phyloP scores from a whole-genome alignment of 1,140 invertebrate genomes.

The Drosophila prosaltans region DNA sequence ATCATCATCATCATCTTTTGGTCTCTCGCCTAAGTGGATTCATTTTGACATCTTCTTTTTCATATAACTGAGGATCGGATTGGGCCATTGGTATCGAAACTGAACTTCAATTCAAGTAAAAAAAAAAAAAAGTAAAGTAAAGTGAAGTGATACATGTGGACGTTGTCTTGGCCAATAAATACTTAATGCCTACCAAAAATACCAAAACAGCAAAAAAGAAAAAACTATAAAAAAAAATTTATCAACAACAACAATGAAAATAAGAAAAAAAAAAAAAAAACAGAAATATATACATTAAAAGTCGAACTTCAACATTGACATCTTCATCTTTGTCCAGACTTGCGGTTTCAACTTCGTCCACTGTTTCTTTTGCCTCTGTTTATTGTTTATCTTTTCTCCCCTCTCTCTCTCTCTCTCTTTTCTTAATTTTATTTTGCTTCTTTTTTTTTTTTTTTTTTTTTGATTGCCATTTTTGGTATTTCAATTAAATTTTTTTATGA shows the following conservation, averaged over 20 bases:
- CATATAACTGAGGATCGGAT: slow-evolving; percentile 33
- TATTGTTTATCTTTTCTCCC: slow-evolving; percentile 12
- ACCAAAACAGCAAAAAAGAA: not conserved
- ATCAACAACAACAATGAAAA: not conserved
- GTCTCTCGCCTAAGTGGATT: slow-evolving; percentile 76
- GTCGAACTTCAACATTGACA: slow-evolving; percentile 70
- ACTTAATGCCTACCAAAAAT: slow-evolving; percentile 76
- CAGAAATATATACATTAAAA: slow-evolving; percentile 77
- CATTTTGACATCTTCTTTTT: slow-evolving; percentile 73
- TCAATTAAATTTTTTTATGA: slow-evolving; percentile 82
- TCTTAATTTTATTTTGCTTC: slow-evolving; percentile 3
- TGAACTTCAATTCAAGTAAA: slow-evolving; percentile 26
- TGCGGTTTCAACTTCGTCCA: not conserved
- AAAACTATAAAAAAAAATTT: not conserved
- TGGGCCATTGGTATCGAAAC: not conserved
- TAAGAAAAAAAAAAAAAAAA: not conserved
- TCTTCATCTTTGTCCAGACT: slow-evolving; percentile 61
- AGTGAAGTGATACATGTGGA: slow-evolving; percentile 70
- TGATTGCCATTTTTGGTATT: slow-evolving; percentile 80
- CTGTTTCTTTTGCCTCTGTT: slow-evolving; percentile 8
- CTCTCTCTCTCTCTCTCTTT: not conserved
- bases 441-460: slow-evolving; percentile 35
- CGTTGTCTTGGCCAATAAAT: slow-evolving; percentile 75
- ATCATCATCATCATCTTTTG: slow-evolving; percentile 46
- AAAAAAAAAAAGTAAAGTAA: not conserved